phyloP scores from a whole-genome alignment of 2,888 invertebrate genomes.

The Gastrophysa polygoni region DNA sequence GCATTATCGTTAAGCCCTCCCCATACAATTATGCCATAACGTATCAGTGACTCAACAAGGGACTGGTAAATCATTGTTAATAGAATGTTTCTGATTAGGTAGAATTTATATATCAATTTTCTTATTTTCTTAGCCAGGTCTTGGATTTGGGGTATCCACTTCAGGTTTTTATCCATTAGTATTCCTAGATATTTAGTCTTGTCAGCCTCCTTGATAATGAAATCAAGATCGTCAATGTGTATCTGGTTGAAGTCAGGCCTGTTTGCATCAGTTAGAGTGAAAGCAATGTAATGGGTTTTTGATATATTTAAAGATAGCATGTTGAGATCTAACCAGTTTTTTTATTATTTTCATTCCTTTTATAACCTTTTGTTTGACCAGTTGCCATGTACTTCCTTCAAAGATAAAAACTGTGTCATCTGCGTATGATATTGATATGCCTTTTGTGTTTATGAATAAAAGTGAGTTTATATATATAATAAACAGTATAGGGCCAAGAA shows the following conservation, averaged over 20 bases:
- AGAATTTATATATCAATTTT: neutral
- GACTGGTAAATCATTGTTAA: neutral
- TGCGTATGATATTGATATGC: conserved; percentile 5
- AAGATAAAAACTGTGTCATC: conserved; percentile 14
- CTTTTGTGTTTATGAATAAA: neutral
- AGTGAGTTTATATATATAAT: conserved; percentile 12
- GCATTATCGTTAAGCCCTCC: neutral
- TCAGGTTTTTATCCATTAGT: conserved; percentile 7
- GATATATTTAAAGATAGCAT: neutral
- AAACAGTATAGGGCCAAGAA: conserved; percentile 16
- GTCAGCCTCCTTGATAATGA: conserved; percentile 2
- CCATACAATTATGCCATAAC: neutral
- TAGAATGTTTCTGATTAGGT: conserved; percentile 1
- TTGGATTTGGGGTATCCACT: neutral
- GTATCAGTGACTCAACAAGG: no score
- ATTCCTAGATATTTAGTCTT: conserved; percentile 7
- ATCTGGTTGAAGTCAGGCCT: conserved; percentile 6
- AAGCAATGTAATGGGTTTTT: neutral
- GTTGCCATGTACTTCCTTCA: conserved; percentile 6
- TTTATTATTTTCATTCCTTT: neutral
- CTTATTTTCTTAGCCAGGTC: neutral
- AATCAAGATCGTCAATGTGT: neutral
- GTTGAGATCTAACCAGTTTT: neutral
- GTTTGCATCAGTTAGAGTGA: conserved; percentile 7
- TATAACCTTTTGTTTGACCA: neutral